Evolutionary conservation across 2,113 vertebrate species (phyloP).

Genomic region (Sturnira hondurensis): DNA sequence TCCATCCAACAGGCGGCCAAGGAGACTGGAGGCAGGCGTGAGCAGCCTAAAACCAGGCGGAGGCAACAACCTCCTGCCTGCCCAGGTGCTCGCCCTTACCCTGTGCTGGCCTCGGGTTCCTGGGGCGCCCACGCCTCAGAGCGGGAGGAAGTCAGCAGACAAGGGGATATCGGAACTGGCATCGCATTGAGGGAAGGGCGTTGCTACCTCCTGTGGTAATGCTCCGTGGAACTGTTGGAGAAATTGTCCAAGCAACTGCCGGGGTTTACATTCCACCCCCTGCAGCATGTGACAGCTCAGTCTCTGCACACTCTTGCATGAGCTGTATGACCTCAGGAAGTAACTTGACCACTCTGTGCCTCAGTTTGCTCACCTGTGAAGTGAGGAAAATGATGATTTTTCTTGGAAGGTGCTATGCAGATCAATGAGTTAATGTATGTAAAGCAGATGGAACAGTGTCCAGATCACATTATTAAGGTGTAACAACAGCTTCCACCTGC

Average conservation of each 20-base stretch:
- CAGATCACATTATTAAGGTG: too few species aligned
- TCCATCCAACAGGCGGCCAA: fast-evolving
- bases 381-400: too few species aligned
- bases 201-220: not conserved
- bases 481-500: too few species aligned
- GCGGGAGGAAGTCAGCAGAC: not conserved
- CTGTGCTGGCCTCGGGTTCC: fast-evolving
- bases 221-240: not conserved
- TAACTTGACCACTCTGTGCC: too few species aligned
- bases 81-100: not conserved
- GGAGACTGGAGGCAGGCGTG: not conserved
- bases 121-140: fast-evolving
- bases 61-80: not conserved
- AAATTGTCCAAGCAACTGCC: not conserved
- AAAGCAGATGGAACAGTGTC: too few species aligned
- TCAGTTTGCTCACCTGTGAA: too few species aligned
- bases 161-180: not conserved
- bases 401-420: too few species aligned
- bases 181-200: not conserved
- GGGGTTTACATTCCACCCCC: not conserved
- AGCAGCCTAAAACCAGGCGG: not conserved
- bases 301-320: not conserved
- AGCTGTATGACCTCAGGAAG: too few species aligned
- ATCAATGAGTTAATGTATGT: too few species aligned
- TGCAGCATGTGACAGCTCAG: not conserved